Percentiles rank a stretch among this genome's conserved stretches.
Conservation (phyloP, 35 echinoderm and acorn worm genomes). For the Anneissia japonica region DNA sequence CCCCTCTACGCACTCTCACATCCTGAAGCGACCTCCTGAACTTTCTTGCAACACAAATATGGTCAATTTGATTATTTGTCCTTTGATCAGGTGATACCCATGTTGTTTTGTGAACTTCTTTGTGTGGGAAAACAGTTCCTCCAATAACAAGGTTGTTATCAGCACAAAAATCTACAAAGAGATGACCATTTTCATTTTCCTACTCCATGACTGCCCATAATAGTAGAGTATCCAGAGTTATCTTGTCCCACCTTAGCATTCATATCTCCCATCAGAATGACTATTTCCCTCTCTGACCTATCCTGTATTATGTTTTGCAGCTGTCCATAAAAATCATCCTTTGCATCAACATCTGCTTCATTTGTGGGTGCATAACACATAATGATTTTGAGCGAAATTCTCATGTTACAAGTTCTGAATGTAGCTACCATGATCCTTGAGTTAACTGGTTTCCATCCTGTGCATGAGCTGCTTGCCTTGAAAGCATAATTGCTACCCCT, state of each 20-base stretch:
- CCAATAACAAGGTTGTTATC: constrained; percentile 5
- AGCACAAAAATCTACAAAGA: constrained; percentile 13
- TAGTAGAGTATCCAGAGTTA: background rate
- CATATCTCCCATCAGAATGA: constrained; percentile 2
- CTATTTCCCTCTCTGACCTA: too few relatives aligned
- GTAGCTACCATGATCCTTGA: too few relatives aligned
- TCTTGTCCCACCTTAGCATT: constrained; percentile 25
- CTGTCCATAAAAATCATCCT: too few relatives aligned
- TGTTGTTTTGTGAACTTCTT: constrained; percentile 21
- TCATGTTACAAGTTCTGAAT: too few relatives aligned
- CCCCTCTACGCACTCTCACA: constrained; percentile 6
- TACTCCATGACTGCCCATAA: constrained; percentile 21
- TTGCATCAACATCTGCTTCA: too few relatives aligned
- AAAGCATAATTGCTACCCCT: too few relatives aligned
- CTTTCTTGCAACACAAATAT: constrained; percentile 18
- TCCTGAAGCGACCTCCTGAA: constrained; percentile 11
- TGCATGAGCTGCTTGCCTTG: too few relatives aligned
- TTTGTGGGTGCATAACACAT: too few relatives aligned
- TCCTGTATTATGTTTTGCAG: too few relatives aligned
- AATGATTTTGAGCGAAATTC: too few relatives aligned
- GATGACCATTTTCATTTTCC: constrained; percentile 31
- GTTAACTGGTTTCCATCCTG: too few relatives aligned
- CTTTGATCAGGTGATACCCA: constrained; percentile 13
- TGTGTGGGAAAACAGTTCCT: constrained; percentile 27
- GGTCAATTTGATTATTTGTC: constrained; percentile 9